phyloP scores from a whole-genome alignment of 2,113 vertebrate genomes.

The Glaucomys volans region DNA sequence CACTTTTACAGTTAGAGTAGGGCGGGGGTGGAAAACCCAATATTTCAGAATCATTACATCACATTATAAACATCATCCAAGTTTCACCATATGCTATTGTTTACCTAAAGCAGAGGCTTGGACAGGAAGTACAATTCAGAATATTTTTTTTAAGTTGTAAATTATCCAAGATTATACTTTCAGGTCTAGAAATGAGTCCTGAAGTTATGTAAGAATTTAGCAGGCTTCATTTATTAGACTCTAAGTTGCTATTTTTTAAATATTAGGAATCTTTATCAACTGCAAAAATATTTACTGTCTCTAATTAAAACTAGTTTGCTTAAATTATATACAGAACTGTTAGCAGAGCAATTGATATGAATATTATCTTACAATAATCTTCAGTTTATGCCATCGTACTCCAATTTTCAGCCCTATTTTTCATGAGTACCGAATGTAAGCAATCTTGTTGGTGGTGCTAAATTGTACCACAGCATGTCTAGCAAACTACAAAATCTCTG shows the following conservation, averaged over 20 bases:
- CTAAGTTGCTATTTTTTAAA: constrained; percentile 61
- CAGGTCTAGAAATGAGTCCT: constrained; percentile 65
- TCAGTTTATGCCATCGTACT: constrained; percentile 49
- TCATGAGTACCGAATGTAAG: constrained; percentile 34
- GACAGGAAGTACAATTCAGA: constrained; percentile 77
- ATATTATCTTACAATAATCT: constrained; percentile 63
- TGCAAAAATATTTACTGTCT: constrained; percentile 62
- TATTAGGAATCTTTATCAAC: not conserved
- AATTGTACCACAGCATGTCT: constrained; percentile 16
- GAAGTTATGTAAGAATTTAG: constrained; percentile 71
- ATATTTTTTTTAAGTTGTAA: constrained; percentile 72
- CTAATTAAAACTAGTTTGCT: constrained; percentile 50
- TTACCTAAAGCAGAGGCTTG: constrained; percentile 77
- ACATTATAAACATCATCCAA: constrained; percentile 78
- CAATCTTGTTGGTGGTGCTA: constrained; percentile 33
- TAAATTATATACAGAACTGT: constrained; percentile 40
- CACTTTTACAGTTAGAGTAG: constrained; percentile 34
- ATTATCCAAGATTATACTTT: constrained; percentile 74
- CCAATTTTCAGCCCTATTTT: constrained; percentile 38
- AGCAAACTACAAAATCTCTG: constrained; percentile 60
- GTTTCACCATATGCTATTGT: constrained; percentile 83
- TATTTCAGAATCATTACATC: constrained; percentile 82
- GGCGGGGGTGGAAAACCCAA: constrained; percentile 16
- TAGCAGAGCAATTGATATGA: constrained; percentile 26
- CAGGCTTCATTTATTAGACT: constrained; percentile 63